These are phyloP conservation scores for Poeciliopsis paucimaculata DNA, from an alignment of 2,797 vertebrate genomes.

Conservation along the genomic window DNA sequence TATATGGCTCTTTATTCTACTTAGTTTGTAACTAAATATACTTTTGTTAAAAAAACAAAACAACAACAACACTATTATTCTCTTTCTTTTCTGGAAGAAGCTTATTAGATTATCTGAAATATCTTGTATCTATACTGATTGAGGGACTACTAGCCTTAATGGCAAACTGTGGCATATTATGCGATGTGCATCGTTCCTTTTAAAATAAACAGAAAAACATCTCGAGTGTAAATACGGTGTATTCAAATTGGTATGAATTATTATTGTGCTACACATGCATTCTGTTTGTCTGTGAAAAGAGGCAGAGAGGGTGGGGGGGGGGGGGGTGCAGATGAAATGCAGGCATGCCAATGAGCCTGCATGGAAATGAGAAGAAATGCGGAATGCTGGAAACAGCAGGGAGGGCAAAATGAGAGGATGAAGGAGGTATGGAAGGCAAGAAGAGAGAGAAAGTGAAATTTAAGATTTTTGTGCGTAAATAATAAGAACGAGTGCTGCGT, in stretches of 20 bases:
- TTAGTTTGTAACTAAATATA: no score
- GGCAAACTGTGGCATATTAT: no score
- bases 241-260: conserved; percentile 5
- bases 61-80: no score
- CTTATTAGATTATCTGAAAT: no score
- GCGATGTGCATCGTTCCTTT: no score
- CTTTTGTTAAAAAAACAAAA: no score
- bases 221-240: not conserved
- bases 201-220: no score
- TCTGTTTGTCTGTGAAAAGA: conserved; percentile 31
- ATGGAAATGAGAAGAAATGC: conserved; percentile 45
- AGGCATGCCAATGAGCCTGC: conserved; percentile 37
- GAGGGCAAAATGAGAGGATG: not conserved
- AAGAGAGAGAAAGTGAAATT: not conserved
- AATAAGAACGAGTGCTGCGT: not conserved
- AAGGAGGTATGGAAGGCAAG: not conserved
- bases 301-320: not conserved
- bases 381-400: conserved; percentile 18
- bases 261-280: conserved; percentile 13
- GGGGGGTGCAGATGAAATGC: conserved; percentile 61
- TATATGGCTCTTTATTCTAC: no score
- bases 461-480: not conserved
- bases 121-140: no score
- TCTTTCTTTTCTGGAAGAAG: no score
- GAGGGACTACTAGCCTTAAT: no score